These are phyloP conservation scores for Coelopa frigida DNA, from an alignment of 1,140 invertebrate species.

Conservation along the genomic window DNA sequence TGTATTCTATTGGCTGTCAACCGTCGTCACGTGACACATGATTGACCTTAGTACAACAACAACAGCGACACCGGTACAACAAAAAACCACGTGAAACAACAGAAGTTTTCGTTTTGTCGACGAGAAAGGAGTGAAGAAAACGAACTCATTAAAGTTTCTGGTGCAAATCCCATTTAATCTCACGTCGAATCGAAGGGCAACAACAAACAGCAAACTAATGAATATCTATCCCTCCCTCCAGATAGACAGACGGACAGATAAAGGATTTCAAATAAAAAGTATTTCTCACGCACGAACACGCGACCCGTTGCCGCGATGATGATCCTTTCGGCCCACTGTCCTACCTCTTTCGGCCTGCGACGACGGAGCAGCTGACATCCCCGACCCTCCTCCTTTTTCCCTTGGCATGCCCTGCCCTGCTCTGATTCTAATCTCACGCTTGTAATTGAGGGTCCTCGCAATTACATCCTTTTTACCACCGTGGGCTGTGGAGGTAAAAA, in stretches of 20 bases:
- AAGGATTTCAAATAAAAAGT: neutral
- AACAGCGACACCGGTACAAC: too few relatives aligned
- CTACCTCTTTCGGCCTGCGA: neutral
- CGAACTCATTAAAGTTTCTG: too few relatives aligned
- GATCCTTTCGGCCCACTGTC: neutral
- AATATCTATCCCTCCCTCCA: too few relatives aligned
- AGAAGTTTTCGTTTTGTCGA: too few relatives aligned
- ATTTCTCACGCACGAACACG: neutral
- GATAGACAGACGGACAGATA: constrained; percentile 1
- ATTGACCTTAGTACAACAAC: too few relatives aligned
- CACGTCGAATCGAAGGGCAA: too few relatives aligned
- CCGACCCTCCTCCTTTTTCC: constrained; percentile 13
- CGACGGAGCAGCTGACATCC: neutral
- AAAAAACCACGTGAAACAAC: too few relatives aligned
- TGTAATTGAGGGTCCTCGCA: constrained; percentile 28
- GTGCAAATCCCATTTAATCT: too few relatives aligned
- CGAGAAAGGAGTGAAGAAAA: too few relatives aligned
- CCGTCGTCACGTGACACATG: too few relatives aligned
- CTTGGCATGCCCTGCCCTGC: constrained; percentile 1
- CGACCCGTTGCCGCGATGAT: neutral
- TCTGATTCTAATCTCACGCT: constrained; percentile 30
- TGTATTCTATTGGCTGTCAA: too few relatives aligned
- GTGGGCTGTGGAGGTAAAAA: constrained; percentile 9
- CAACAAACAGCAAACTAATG: too few relatives aligned
- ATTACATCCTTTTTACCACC: constrained; percentile 19